Evolutionary conservation across 1,140 invertebrate species (phyloP).

Genomic region (Brachionus rotundiformis): DNA sequence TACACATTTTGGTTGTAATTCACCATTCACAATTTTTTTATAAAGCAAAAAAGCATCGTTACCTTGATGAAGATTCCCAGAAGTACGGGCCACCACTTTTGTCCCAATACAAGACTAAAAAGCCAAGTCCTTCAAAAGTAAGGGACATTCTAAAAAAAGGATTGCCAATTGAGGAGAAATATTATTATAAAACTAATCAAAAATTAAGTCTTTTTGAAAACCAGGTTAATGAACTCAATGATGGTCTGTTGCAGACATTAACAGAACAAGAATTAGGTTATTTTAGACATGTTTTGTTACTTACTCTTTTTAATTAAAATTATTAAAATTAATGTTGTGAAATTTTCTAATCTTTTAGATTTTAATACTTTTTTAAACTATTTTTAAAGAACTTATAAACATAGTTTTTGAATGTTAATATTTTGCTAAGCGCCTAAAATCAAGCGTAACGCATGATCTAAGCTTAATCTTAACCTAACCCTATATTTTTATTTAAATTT

Average conservation of each 20-base stretch:
- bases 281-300: not conserved
- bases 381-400: not conserved
- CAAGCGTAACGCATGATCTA: slow-evolving; percentile 20
- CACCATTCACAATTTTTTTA: slow-evolving; percentile 31
- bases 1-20: not conserved
- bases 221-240: not conserved
- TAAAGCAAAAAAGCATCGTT: slow-evolving; percentile 22
- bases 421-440: not conserved
- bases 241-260: not conserved
- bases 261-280: slow-evolving; percentile 8
- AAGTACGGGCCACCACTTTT: slow-evolving; percentile 34
- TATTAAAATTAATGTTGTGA: not conserved
- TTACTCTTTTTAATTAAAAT: not conserved
- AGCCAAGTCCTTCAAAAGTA: not conserved
- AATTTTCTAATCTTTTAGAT: slow-evolving; percentile 14
- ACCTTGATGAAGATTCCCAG: slow-evolving; percentile 21
- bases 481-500: not conserved
- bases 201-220: slow-evolving; percentile 39
- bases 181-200: slow-evolving; percentile 28
- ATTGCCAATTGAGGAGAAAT: not conserved
- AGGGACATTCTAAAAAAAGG: slow-evolving; percentile 26
- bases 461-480: not conserved
- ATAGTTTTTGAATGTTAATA: not conserved
- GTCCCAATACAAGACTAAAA: not conserved
- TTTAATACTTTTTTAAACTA: not conserved